Base-by-base conservation (phyloP, 2,888 invertebrate species). In the Strigamia transsilvanica region DNA sequence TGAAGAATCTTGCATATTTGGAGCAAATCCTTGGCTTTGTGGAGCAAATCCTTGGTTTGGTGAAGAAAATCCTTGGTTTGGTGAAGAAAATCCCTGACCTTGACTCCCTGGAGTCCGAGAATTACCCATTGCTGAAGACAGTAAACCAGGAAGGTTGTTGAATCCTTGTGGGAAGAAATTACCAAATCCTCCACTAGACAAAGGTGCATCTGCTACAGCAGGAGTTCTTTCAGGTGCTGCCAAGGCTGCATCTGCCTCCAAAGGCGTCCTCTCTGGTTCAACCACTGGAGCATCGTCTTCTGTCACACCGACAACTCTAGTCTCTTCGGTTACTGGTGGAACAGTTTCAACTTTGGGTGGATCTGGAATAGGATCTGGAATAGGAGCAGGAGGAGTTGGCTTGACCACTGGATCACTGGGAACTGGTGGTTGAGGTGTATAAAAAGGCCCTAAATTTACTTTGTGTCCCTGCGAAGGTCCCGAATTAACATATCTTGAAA, bases 371-470 rank as follows among this genome's bases (percentile, higher is more conserved):
- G 56, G 46, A 46, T 7, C 4, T n/a, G n/a, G n/a, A n/a, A n/a
- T n/a, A 13, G 15, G 15, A 18, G 56, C 5, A 18, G 15, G 4
- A 5, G n/a, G n/a, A 12, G n/a, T n/a, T 51, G 42, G 2, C 5
- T 56, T 56, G 2, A 18, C n/a, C 6, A 18, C n/a, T n/a, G 56
- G n/a, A 18, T 12, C n/a, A 15, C 10, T 13, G n/a, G 42, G 15
- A 32, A 21, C 56, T 51, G n/a, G 3, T 46, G 46, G 18, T 80
- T 41, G 80, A 21, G 80, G 80, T 21, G 42, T 80, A 32, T 80
- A 80, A 21, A 42, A 80, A 15, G 21, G 42, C 9, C 80, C 46
- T 10, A 79, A 12, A 32, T 80, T 51, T 0, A 46, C 21, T 15
- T 21, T 27, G 13, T 80, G 18, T 42, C 13, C 10, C 10, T 80